phyloP scores from a whole-genome alignment of 2,888 invertebrate genomes.

The Apotomis capreana region DNA sequence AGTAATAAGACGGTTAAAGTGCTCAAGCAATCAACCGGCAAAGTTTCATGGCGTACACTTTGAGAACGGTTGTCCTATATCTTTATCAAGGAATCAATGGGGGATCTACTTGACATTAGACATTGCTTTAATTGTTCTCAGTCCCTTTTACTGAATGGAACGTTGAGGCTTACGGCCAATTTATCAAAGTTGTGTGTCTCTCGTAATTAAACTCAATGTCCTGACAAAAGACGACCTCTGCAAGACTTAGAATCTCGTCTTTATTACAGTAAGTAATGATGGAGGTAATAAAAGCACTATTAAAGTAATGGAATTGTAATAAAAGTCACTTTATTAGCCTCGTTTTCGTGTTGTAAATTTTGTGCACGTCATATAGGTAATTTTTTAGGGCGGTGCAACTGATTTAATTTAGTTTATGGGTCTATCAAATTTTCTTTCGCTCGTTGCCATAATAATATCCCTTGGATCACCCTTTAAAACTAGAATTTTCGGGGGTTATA shows the following conservation, averaged over 20 bases:
- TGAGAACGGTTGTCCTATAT: not conserved
- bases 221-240: conserved; percentile 14
- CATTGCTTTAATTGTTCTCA: conserved; percentile 9
- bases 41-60: not conserved
- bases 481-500: no score
- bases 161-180: conserved; percentile 11
- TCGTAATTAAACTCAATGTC: conserved; percentile 13
- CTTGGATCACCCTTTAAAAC: no score
- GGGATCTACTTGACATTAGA: conserved; percentile 8
- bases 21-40: no score
- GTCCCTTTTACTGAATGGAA: conserved; percentile 16
- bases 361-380: no score
- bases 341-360: no score
- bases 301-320: no score
- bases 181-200: conserved; percentile 11
- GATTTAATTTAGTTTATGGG: no score
- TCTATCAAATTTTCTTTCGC: no score
- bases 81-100: conserved; percentile 14
- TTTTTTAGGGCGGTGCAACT: no score
- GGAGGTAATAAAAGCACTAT: not conserved
- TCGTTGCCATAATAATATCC: no score
- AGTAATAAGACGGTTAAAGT: no score
- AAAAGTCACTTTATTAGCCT: no score
- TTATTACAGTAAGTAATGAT: not conserved
- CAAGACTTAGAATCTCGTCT: not conserved